Percentiles rank a stretch among this genome's conserved stretches.
Conservation (phyloP, 1,140 invertebrate genomes). For the Galleria mellonella region DNA sequence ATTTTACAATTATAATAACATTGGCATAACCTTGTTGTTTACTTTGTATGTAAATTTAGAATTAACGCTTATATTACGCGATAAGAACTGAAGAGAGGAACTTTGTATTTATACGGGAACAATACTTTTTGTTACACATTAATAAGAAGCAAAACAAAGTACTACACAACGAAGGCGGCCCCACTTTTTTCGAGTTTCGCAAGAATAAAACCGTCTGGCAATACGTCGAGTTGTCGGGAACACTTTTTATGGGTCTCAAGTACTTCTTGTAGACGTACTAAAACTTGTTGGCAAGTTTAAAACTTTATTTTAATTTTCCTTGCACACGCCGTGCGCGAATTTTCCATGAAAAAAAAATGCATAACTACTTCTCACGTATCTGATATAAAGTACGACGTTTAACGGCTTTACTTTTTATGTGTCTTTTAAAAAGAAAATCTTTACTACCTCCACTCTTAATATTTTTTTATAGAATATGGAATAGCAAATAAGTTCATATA, state of each 20-base stretch:
- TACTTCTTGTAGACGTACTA: constrained; percentile 37
- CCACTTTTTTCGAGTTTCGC: constrained; percentile 6
- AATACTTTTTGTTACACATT: background rate
- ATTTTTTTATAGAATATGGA: too few relatives aligned
- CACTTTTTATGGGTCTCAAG: constrained; percentile 40
- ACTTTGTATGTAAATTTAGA: too few relatives aligned
- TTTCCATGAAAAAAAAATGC: constrained; percentile 28
- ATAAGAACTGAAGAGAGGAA: too few relatives aligned
- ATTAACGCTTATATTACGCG: too few relatives aligned
- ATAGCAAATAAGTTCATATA: too few relatives aligned
- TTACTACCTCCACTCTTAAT: too few relatives aligned
- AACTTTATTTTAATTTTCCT: constrained; percentile 69
- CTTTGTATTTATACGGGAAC: background rate
- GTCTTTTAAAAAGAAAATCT: too few relatives aligned
- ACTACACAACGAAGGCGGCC: constrained; percentile 1
- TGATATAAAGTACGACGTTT: constrained; percentile 29
- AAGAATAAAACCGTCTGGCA: constrained; percentile 41
- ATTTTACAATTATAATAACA: too few relatives aligned
- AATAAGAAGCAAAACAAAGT: background rate
- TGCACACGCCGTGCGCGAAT: constrained; percentile 23
- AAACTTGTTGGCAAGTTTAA: constrained; percentile 53
- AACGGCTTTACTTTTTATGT: background rate
- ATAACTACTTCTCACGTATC: constrained; percentile 27
- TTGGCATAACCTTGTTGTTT: too few relatives aligned
- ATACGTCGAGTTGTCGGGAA: constrained; percentile 34